A percentile compares a stretch with the other conserved stretches of the same genome.
These are phyloP conservation scores for Oxyruncus cristatus DNA, from an alignment of 2,113 vertebrate genomes.

Conservation along the genomic window DNA sequence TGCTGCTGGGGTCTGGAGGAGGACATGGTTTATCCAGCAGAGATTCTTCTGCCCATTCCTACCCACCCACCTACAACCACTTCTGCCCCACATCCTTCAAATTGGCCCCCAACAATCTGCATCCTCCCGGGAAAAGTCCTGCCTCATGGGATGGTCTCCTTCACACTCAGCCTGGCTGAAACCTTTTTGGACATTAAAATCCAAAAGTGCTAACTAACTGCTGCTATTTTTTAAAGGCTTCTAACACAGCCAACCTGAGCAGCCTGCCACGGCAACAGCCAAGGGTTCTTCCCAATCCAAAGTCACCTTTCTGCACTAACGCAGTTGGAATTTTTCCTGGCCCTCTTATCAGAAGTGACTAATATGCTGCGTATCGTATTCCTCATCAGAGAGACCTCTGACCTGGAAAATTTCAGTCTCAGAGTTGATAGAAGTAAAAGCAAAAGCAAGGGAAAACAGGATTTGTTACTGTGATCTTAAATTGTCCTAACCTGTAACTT, in stretches of 20 bases:
- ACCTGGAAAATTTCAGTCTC: not conserved
- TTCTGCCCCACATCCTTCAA: not conserved
- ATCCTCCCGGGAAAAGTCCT: not conserved
- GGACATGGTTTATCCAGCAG: not conserved
- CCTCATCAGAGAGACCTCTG: not conserved
- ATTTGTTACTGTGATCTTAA: not conserved
- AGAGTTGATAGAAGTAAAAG: not conserved
- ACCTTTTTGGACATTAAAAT: not conserved
- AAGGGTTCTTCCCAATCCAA: not conserved
- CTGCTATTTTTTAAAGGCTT: not conserved
- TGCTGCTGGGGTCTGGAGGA: not conserved
- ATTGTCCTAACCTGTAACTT: not conserved
- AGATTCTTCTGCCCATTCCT: not conserved
- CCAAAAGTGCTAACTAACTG: not conserved
- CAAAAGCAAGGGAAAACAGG: not conserved
- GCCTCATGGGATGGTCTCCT: not conserved
- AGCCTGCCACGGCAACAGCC: not conserved
- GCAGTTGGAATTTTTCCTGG: not conserved
- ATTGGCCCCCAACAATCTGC: not conserved
- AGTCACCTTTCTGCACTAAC: slow-evolving; percentile 4
- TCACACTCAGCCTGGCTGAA: rapidly evolving
- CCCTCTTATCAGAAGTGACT: not conserved
- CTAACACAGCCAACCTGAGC: not conserved
- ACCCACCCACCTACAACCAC: rapidly evolving
- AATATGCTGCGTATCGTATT: rapidly evolving